Conservation (phyloP, 1,140 invertebrate species). For the Eulimnadia texana region DNA sequence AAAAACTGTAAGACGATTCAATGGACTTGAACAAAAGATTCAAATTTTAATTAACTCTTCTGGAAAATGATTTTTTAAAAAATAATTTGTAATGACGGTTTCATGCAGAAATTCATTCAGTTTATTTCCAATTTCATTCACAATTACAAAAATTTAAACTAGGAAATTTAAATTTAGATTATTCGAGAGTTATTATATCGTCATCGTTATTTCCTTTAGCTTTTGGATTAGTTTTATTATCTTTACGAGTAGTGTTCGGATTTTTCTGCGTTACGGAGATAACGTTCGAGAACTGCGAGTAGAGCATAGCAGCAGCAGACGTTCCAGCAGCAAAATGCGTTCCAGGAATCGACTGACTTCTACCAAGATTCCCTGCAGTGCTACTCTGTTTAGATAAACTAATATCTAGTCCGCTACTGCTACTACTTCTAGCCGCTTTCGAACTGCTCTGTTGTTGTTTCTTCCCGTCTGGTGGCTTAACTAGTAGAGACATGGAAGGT, state of each 20-base stretch:
- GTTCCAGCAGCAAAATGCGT: neutral
- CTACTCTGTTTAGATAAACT: neutral
- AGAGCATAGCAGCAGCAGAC: neutral
- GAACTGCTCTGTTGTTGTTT: neutral
- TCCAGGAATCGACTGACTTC: neutral
- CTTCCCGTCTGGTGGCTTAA: neutral
- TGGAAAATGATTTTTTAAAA: too few relatives aligned
- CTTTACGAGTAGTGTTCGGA: neutral
- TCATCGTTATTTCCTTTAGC: neutral
- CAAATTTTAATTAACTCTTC: too few relatives aligned
- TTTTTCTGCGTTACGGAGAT: neutral
- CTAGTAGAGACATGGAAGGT: constrained; percentile 3
- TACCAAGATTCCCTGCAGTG: neutral
- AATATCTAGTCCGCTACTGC: neutral
- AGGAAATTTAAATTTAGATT: too few relatives aligned
- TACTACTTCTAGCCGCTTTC: neutral
- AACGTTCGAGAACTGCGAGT: neutral
- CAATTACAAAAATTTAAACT: too few relatives aligned
- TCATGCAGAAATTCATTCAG: too few relatives aligned
- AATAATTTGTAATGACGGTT: too few relatives aligned
- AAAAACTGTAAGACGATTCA: too few relatives aligned
- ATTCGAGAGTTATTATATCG: neutral
- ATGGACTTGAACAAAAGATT: too few relatives aligned
- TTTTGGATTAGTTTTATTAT: neutral
- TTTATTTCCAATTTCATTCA: too few relatives aligned